A percentile compares a stretch with the other conserved stretches of the same genome.
phyloP scores from a whole-genome alignment of 2,888 invertebrate species.

The Caradrina kadenii region DNA sequence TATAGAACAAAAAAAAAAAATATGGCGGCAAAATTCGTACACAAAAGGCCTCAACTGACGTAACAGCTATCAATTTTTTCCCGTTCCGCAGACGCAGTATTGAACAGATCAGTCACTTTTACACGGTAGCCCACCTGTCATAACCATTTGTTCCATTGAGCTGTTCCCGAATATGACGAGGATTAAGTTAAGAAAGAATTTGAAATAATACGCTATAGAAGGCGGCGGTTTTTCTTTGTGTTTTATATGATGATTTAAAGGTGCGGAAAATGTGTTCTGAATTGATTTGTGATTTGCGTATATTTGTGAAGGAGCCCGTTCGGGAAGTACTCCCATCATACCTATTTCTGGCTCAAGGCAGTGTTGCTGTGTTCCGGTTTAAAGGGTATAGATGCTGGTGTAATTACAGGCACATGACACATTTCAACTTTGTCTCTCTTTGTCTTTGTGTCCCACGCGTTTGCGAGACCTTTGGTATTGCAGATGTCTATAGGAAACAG shows the following conservation, averaged over 20 bases:
- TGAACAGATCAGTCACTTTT: conserved; percentile 79
- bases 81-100: conserved; percentile 72
- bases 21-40: conserved; percentile 60
- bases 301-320: too few relatives aligned
- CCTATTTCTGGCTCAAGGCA: too few relatives aligned
- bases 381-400: too few relatives aligned
- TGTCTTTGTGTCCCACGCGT: too few relatives aligned
- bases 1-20: conserved; percentile 30
- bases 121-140: conserved; percentile 62
- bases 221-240: conserved; percentile 19
- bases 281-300: conserved; percentile 27
- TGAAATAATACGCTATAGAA: conserved; percentile 52
- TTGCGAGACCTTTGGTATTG: too few relatives aligned
- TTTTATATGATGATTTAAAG: not conserved
- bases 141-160: conserved; percentile 63
- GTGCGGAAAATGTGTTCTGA: conserved; percentile 1
- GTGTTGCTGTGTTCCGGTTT: too few relatives aligned
- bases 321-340: too few relatives aligned
- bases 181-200: conserved; percentile 46
- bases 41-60: conserved; percentile 70
- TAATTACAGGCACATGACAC: too few relatives aligned
- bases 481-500: too few relatives aligned
- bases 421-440: too few relatives aligned
- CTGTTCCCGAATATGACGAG: conserved; percentile 55
- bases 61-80: conserved; percentile 78